Conservation (phyloP, 2,797 vertebrate species). For the Helicolenus hilgendorfi region DNA sequence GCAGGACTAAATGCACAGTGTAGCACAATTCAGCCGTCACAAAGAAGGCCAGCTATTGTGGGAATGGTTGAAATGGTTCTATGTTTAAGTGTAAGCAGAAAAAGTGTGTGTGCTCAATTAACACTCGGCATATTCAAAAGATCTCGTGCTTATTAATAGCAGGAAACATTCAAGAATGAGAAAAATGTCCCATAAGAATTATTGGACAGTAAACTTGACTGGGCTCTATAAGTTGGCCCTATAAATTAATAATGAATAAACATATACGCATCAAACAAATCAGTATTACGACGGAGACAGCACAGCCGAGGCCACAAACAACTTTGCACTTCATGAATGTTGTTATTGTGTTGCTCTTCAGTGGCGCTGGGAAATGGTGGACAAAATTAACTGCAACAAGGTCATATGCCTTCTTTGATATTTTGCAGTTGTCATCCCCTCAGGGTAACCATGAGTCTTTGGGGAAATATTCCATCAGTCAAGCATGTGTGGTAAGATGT, state of each 20-base stretch:
- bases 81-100: not conserved
- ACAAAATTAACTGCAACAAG: slow-evolving; percentile 33
- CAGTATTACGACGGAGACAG: not conserved
- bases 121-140: not conserved
- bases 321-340: slow-evolving; percentile 48
- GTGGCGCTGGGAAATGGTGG: not conserved
- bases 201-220: not conserved
- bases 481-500: not conserved
- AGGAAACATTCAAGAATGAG: not conserved
- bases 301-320: not conserved
- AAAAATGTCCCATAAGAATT: not conserved
- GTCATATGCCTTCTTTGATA: slow-evolving; percentile 62
- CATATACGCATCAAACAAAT: not conserved
- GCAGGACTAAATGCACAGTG: not conserved
- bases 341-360: slow-evolving; percentile 31
- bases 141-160: not conserved
- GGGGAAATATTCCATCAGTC: slow-evolving; percentile 53
- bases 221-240: not conserved
- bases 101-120: not conserved
- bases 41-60: not conserved
- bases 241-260: not conserved
- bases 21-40: not conserved
- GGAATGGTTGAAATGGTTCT: not conserved
- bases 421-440: slow-evolving; percentile 20
- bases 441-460: slow-evolving; percentile 38